phyloP scores from a whole-genome alignment of 2,888 invertebrate genomes.

The Drosophila cognata region DNA sequence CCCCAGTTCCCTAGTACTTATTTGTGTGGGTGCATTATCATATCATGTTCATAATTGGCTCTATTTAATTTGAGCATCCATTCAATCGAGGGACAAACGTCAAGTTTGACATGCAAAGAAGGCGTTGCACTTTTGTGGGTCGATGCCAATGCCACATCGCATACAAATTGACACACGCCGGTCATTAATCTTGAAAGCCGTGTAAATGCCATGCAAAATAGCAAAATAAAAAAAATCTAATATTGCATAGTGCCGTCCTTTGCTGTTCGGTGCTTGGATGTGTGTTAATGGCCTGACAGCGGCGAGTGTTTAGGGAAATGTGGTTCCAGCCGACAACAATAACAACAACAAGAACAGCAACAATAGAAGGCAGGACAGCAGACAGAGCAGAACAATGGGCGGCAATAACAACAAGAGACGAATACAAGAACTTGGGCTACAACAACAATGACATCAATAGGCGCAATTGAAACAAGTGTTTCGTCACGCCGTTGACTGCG shows the following conservation, averaged over 20 bases:
- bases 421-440: slow-evolving; percentile 1
- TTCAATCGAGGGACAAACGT: slow-evolving; percentile 3
- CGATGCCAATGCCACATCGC: slow-evolving; percentile 21
- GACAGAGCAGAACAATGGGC: slow-evolving; percentile 40
- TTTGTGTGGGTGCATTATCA: neutral
- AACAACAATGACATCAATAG: slow-evolving; percentile 61
- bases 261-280: slow-evolving; percentile 4
- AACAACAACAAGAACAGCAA: slow-evolving; percentile 21
- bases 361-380: slow-evolving; percentile 9
- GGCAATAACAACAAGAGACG: slow-evolving; percentile 9
- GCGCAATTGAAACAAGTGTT: slow-evolving; percentile 66
- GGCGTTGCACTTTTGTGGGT: slow-evolving; percentile 14
- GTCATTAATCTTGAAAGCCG: slow-evolving; percentile 66
- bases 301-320: slow-evolving; percentile 64
- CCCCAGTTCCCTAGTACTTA: neutral
- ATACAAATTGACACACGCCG: slow-evolving; percentile 40
- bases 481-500: slow-evolving; percentile 39
- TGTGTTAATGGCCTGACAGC: slow-evolving; percentile 43
- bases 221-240: slow-evolving; percentile 9
- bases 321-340: slow-evolving; percentile 17
- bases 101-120: slow-evolving; percentile 11
- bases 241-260: slow-evolving; percentile 7
- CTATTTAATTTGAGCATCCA: slow-evolving; percentile 1
- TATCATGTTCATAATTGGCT: slow-evolving; percentile 4
- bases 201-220: slow-evolving; percentile 51